Conservation (phyloP, 2,113 vertebrate species). For the Notechis scutatus region DNA sequence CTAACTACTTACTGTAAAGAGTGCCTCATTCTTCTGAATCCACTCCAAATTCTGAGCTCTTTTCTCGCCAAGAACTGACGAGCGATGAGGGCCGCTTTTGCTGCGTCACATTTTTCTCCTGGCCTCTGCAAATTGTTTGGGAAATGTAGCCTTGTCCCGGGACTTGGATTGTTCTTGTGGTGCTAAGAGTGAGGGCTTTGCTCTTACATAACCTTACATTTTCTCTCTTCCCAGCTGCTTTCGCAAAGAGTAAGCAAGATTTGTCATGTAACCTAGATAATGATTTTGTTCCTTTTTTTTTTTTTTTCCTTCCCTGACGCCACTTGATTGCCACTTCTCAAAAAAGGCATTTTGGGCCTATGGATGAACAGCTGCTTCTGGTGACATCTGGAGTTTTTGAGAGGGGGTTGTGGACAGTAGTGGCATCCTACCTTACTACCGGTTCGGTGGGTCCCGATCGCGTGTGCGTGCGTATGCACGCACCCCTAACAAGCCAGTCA, state of each 20-base stretch:
- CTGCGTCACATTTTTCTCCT: constrained; percentile 59
- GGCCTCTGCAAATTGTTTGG: neutral
- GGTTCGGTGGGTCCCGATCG: too few relatives aligned
- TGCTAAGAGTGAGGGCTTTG: neutral
- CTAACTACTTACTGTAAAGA: constrained; percentile 68
- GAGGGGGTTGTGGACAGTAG: too few relatives aligned
- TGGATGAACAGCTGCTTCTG: neutral
- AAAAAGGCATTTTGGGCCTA: neutral
- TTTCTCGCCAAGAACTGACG: constrained; percentile 34
- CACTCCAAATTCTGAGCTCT: constrained; percentile 40
- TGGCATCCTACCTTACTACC: too few relatives aligned
- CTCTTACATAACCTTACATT: neutral
- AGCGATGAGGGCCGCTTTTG: neutral
- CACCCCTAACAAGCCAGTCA: too few relatives aligned
- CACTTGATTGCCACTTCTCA: neutral
- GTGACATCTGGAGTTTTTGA: neutral
- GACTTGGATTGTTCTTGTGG: constrained; percentile 47
- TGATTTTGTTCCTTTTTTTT: neutral
- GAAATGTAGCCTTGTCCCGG: constrained; percentile 13
- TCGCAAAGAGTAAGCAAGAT: neutral
- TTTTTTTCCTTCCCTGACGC: neutral
- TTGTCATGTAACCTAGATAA: neutral
- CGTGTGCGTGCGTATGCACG: too few relatives aligned
- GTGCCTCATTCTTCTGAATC: constrained; percentile 60
- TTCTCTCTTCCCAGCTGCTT: neutral